Evolutionary conservation across 64 coral and sea anemone genomes (phyloP).

Genomic region (Hydrozoanthus tunicans): DNA sequence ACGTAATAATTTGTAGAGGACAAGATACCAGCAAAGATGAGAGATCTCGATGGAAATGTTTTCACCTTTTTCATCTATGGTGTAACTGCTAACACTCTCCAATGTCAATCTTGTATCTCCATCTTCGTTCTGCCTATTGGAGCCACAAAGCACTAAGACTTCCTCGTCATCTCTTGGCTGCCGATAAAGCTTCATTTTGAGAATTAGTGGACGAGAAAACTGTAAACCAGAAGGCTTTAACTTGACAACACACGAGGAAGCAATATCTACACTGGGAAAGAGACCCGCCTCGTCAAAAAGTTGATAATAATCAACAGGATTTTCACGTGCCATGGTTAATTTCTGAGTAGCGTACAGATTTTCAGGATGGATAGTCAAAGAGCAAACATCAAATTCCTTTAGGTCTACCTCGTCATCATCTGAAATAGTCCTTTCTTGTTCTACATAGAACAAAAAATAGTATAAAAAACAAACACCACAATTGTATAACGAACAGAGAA

Average conservation of each 20-base stretch:
- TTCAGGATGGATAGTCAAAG: not conserved
- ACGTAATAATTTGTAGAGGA: not conserved
- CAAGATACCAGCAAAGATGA: conserved; percentile 8
- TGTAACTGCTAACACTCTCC: not conserved
- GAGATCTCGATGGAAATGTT: not conserved
- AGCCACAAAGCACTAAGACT: not conserved
- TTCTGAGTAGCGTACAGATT: not conserved
- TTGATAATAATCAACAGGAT: not conserved
- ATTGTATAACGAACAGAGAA: too few species aligned
- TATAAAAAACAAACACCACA: not conserved
- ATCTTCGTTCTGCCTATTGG: not conserved
- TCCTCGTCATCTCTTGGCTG: conserved; percentile 6
- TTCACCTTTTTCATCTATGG: not conserved
- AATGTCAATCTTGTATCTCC: not conserved
- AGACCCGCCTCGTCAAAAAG: conserved; percentile 5
- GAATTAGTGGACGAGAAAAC: not conserved
- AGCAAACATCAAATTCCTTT: not conserved
- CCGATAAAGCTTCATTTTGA: not conserved
- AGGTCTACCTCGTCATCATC: not conserved
- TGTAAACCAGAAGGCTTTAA: not conserved
- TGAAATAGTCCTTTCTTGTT: not conserved
- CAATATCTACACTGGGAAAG: conserved; percentile 15
- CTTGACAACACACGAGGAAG: not conserved
- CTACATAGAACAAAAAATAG: not conserved
- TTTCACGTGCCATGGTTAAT: not conserved